These are phyloP conservation scores for Anniella stebbinsi DNA, from an alignment of 2,797 vertebrate species.

Conservation along the genomic window DNA sequence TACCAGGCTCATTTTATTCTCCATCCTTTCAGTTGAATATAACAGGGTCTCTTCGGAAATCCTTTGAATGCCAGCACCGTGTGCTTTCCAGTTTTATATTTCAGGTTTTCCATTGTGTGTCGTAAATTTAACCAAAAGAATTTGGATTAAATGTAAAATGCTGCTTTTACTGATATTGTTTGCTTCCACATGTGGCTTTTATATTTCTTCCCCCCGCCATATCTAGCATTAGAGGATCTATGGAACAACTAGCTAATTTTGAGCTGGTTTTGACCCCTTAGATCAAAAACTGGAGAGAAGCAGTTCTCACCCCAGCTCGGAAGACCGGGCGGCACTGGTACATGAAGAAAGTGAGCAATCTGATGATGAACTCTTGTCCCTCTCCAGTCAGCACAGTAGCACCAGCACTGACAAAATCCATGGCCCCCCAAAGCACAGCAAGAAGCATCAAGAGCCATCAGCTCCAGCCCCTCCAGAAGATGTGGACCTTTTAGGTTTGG, in stretches of 20 bases:
- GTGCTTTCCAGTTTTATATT: background rate
- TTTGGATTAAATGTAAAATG: background rate
- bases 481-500: constrained; percentile 93
- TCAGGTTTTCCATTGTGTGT: background rate
- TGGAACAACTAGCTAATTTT: constrained; percentile 50
- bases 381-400: constrained; percentile 93
- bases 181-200: background rate
- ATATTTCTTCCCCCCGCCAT: too few relatives aligned
- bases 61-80: background rate
- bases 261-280: constrained; percentile 67
- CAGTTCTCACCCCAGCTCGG: constrained; percentile 81
- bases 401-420: constrained; percentile 83
- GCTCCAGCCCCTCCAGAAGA: constrained; percentile 81
- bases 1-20: background rate
- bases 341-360: constrained; percentile 96
- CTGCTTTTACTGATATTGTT: background rate
- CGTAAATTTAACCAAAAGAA: background rate
- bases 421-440: constrained; percentile 76
- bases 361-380: constrained; percentile 96
- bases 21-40: background rate
- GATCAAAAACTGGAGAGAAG: constrained; percentile 85
- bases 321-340: constrained; percentile 86
- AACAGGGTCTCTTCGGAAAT: background rate
- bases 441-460: constrained; percentile 79
- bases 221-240: background rate